Base-by-base conservation (phyloP, 2,888 invertebrate species). In the Troglohyphantes excavatus region DNA sequence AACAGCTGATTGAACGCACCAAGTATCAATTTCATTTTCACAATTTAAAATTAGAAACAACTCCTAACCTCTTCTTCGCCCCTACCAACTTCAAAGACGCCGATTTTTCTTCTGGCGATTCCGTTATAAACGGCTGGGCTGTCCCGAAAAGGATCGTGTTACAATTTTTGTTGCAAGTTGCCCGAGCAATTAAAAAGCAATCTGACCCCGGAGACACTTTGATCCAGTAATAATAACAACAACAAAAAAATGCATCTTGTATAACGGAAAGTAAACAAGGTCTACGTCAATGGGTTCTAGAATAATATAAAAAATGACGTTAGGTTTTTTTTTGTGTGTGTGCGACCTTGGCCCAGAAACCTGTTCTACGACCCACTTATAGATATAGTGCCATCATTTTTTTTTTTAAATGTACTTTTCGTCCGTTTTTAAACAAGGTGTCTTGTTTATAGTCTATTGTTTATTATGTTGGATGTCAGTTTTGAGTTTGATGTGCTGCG, bases 261-360 rank as follows among this genome's bases (percentile, higher is more conserved):
- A 78, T 43, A 63, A 78, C 43, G 61, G 5, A 73, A 73, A 72
- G 27, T 63, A 72, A 83, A 83, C 43, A 83, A 63, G 23, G n/a
- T 39, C 19, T 76, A 59, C 76, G 33, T 76, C 76, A 68, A 68
- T 85, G 68, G 68, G 75, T 85, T 59, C 53, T 65, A n/a, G 46
- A 53, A 13, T 23, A 63, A 23, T 13, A 39, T 43, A 39, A 61
- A 70, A 33, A 67, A 39, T 27, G n/a, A n/a, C 26, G 46, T 83
- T 84, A 6, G 33, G 33, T 53, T 53, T 53, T 53, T 7, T 13
- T 13, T 39, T 11, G 39, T 39, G 39, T 76, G 78, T 39, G 23
- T 21, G 23, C 63, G 65, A 78, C 78, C 78, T 86, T 81, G 87
- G 87, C 72, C 87, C 81, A 72, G 79, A 73, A 87, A 87, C 87